Percentiles rank a stretch among this genome's conserved stretches.
Evolutionary conservation across 1,140 invertebrate species (phyloP).

Genomic region (Anastatus disparis): DNA sequence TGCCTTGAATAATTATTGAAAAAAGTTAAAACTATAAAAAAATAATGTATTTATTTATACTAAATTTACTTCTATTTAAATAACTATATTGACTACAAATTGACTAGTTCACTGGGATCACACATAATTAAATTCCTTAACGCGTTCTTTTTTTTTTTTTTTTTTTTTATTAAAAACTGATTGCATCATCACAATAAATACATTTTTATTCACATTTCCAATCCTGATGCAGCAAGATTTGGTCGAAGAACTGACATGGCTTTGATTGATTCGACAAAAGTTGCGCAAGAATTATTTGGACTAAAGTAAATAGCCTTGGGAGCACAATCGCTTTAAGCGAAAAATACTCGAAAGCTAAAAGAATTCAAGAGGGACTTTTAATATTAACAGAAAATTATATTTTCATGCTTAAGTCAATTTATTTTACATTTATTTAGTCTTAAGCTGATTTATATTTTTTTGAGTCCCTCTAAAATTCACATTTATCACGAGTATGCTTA

Average conservation of each 20-base stretch:
- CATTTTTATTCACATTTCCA: slow-evolving; percentile 36
- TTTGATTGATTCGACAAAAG: slow-evolving; percentile 48
- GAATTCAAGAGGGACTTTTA: slow-evolving; percentile 35
- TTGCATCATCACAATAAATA: slow-evolving; percentile 29
- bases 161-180: slow-evolving; percentile 26
- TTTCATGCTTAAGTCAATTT: slow-evolving; percentile 28
- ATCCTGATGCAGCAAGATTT: slow-evolving; percentile 40
- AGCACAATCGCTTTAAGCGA: slow-evolving; percentile 34
- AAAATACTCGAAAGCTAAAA: slow-evolving; percentile 27
- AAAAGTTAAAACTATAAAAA: slow-evolving; percentile 42
- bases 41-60: slow-evolving; percentile 40
- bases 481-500: slow-evolving; percentile 39
- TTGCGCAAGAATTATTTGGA: slow-evolving; percentile 49
- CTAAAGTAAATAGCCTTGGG: slow-evolving; percentile 19
- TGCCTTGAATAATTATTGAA: slow-evolving; percentile 46
- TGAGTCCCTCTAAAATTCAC: slow-evolving; percentile 41
- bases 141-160: neutral
- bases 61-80: slow-evolving; percentile 22
- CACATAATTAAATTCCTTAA: slow-evolving; percentile 13
- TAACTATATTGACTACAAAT: slow-evolving; percentile 49
- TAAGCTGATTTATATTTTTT: slow-evolving; percentile 29
- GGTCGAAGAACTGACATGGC: slow-evolving; percentile 21
- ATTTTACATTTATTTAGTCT: slow-evolving; percentile 35
- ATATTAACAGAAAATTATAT: slow-evolving; percentile 29
- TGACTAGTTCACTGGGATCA: slow-evolving; percentile 39